Evolutionary conservation across 92 coral and sea anemone genomes (phyloP), one percentile per base, ranked within the genome.

Genomic region (Phenganax stokvisi): DNA sequence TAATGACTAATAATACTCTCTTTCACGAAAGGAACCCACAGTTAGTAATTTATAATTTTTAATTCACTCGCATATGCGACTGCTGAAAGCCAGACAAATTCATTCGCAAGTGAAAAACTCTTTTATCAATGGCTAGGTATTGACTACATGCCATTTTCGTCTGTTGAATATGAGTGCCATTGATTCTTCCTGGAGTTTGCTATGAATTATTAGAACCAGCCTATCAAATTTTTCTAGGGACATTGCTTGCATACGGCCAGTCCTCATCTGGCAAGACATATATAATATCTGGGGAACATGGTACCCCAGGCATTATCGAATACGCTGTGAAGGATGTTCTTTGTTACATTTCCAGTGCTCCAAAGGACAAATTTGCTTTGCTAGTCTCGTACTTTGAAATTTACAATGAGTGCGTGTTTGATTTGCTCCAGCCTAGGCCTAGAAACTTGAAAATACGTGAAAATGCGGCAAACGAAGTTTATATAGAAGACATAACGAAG

Each of bases 241-340:
- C 98, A 20, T 73, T 93, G 25, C 91, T 93, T 93, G 98, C 98
- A 2, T 93, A 93, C 80, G 97, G 98, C 2, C 98, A 93, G 73
- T 91, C 98, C 0, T 88, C 98, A 28, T 91, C 98, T 9, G 98
- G 98, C 3, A 93, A 93, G 60, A 93, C 98, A 0, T 76, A 86
- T 71, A 93, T 97, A 6, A 93, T 93, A 97, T 76, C 87, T 75
- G 98, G 97, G 28, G 88, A 88, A 52, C 73, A 51, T 7, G 51
- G 72, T 0, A 10, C 77, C 61, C 89, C 92, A 51, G 97, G 98
- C 0, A 89, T 93, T 10, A 91, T 91, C 27, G 92, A 88, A 20
- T 74, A 86, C 37, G 98, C 97, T 6, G 83, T 91, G 27, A 90
- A 86, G 3, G 90, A 93, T 47, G 87, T 93, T 28, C 91, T 89